A percentile compares a stretch with the other conserved stretches of the same genome.
Evolutionary conservation across 2,113 vertebrate species (phyloP).

Genomic region (Sphyrna mokarran): DNA sequence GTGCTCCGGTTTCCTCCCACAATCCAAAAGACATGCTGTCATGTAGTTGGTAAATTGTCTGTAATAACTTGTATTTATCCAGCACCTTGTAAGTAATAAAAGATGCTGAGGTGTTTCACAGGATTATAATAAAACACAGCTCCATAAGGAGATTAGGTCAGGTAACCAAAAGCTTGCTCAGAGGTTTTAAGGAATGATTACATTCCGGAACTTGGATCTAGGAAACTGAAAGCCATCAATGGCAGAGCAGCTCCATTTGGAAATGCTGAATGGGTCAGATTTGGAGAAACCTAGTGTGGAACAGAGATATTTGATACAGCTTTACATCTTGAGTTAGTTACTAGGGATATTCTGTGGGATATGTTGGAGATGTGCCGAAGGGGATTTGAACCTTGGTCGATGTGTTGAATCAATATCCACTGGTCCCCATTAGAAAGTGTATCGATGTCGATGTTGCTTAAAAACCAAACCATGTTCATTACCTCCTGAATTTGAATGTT

Average conservation of each 20-base stretch:
- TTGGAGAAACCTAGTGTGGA: neutral
- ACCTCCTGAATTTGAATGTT: neutral
- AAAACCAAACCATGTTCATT: neutral
- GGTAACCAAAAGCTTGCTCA: neutral
- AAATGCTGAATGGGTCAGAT: too few species aligned
- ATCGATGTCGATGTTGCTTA: neutral
- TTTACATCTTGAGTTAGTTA: neutral
- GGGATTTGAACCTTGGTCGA: neutral
- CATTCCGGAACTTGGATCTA: too few species aligned
- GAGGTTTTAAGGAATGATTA: neutral
- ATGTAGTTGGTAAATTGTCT: neutral
- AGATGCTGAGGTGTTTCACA: too few species aligned
- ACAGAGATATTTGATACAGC: neutral
- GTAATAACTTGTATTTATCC: too few species aligned
- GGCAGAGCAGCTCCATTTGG: too few species aligned
- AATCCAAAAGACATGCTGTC: too few species aligned
- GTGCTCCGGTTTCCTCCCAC: too few species aligned
- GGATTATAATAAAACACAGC: neutral
- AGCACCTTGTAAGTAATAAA: too few species aligned
- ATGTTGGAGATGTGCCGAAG: neutral
- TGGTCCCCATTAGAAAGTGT: neutral
- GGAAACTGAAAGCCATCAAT: too few species aligned
- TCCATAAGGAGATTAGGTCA: neutral
- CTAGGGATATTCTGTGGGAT: neutral
- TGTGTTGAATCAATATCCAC: neutral